phyloP scores from a whole-genome alignment of 2,113 vertebrate species.

The Phainopepla nitens region DNA sequence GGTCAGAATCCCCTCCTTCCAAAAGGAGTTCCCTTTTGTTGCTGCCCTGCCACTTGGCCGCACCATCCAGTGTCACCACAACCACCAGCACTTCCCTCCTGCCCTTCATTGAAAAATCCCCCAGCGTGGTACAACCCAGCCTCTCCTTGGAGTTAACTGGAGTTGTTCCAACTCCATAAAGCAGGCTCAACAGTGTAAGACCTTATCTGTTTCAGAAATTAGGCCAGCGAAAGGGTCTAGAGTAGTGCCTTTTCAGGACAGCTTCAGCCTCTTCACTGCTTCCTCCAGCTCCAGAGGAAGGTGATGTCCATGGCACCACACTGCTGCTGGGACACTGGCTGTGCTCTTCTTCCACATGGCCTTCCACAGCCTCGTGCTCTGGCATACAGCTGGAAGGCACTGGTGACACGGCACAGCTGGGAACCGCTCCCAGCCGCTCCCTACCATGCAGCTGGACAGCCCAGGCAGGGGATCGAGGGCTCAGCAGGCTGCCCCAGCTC shows the following conservation, averaged over 20 bases:
- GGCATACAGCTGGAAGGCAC: too few species aligned
- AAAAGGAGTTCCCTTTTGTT: neutral
- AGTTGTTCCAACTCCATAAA: too few species aligned
- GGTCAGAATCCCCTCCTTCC: neutral
- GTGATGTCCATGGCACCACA: neutral
- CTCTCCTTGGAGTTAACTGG: too few species aligned
- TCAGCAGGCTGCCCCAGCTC: neutral
- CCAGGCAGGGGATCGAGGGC: accelerated
- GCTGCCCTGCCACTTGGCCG: neutral
- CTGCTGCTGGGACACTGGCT: neutral
- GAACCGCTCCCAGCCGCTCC: accelerated
- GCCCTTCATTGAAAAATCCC: neutral
- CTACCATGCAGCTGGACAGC: accelerated
- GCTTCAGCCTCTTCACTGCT: neutral
- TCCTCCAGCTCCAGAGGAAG: neutral
- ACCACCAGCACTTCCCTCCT: neutral
- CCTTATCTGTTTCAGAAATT: neutral
- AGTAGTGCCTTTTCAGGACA: neutral
- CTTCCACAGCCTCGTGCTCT: neutral
- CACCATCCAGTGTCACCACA: neutral
- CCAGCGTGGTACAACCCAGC: too few species aligned
- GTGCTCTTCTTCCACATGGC: neutral
- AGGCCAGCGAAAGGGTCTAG: neutral
- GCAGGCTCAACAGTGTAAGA: neutral
- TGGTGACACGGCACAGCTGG: neutral